Evolutionary conservation across 1,140 invertebrate genomes (phyloP).

Genomic region (Drosophila nannoptera): DNA sequence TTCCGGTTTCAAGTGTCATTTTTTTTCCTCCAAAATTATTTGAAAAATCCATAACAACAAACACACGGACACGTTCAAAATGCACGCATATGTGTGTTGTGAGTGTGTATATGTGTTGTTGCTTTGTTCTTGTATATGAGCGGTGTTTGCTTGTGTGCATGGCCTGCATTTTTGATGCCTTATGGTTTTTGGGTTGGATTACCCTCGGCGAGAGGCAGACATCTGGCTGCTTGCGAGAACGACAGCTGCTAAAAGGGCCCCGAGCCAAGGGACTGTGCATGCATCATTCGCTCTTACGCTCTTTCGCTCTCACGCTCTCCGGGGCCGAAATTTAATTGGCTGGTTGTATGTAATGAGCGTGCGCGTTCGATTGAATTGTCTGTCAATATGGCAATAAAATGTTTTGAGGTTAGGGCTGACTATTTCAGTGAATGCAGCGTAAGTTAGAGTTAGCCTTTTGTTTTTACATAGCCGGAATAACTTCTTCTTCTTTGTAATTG

Average conservation of each 20-base stretch:
- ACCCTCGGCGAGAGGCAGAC: slow-evolving; percentile 42
- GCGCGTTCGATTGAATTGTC: slow-evolving; percentile 60
- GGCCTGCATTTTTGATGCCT: slow-evolving; percentile 44
- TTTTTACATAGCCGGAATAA: not conserved
- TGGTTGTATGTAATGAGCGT: slow-evolving; percentile 34
- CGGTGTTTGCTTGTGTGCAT: slow-evolving; percentile 2
- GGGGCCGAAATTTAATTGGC: slow-evolving; percentile 24
- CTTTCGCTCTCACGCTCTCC: not conserved
- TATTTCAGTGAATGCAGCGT: slow-evolving; percentile 24
- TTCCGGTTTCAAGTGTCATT: slow-evolving; percentile 76
- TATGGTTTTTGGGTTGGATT: slow-evolving; percentile 68
- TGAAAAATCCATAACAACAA: slow-evolving; percentile 69
- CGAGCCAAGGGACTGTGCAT: slow-evolving; percentile 27
- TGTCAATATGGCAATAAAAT: slow-evolving; percentile 73
- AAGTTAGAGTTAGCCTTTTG: not conserved
- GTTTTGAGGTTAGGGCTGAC: slow-evolving; percentile 45
- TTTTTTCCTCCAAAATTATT: slow-evolving; percentile 58
- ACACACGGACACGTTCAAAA: slow-evolving; percentile 20
- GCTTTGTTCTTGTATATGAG: not conserved
- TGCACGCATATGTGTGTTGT: slow-evolving; percentile 2
- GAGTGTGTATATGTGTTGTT: slow-evolving; percentile 4
- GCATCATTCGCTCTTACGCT: slow-evolving; percentile 2
- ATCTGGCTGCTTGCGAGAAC: slow-evolving; percentile 55
- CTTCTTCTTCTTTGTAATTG: slow-evolving; percentile 6
- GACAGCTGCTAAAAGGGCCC: slow-evolving; percentile 72